Percentiles rank a stretch among this genome's conserved stretches.
phyloP scores from a whole-genome alignment of 1,140 invertebrate genomes.

The Cydia amplana region DNA sequence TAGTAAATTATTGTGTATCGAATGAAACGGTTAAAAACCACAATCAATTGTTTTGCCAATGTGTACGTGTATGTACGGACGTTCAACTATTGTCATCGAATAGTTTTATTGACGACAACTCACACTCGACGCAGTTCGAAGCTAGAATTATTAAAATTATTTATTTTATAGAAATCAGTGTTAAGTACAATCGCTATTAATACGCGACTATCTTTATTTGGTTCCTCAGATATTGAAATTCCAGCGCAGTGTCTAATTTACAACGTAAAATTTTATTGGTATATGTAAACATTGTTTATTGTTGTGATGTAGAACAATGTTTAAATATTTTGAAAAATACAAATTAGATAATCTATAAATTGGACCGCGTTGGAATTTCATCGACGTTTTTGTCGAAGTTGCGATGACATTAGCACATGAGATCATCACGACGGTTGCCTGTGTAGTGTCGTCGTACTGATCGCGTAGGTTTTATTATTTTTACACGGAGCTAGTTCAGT shows the following conservation, averaged over 20 bases:
- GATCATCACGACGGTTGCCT: neutral
- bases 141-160: constrained; percentile 2
- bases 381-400: neutral
- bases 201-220: neutral
- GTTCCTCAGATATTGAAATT: constrained; percentile 1
- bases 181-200: neutral
- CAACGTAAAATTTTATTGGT: neutral
- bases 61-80: neutral
- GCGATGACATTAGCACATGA: neutral
- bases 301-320: neutral
- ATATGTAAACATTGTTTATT: neutral
- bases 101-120: constrained; percentile 12
- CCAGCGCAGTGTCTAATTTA: neutral
- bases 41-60: constrained; percentile 16
- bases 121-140: neutral
- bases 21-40: constrained; percentile 19
- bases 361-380: neutral
- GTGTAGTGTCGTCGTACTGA: neutral
- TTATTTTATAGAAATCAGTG: constrained; percentile 13
- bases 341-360: neutral
- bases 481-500: constrained; percentile 65
- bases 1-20: constrained; percentile 19
- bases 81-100: constrained; percentile 3
- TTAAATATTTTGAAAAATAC: neutral
- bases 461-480: constrained; percentile 50